Evolutionary conservation across 2,888 invertebrate genomes (phyloP).

Genomic region (Xestia rhomboidea): DNA sequence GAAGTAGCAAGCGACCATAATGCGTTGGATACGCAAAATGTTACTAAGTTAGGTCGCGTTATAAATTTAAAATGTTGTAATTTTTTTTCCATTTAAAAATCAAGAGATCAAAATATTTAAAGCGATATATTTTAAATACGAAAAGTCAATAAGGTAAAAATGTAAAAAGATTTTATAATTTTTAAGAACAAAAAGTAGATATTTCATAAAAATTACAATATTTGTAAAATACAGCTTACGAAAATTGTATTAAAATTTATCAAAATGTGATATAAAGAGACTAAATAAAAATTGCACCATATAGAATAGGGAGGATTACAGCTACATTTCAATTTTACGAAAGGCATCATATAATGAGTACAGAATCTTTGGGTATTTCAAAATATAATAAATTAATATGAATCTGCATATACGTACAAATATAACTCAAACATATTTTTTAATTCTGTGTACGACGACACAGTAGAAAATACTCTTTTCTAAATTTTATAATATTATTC

Average conservation of each 20-base stretch:
- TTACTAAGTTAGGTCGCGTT: background rate
- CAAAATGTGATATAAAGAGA: constrained; percentile 53
- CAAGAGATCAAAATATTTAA: constrained; percentile 57
- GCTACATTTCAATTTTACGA: constrained; percentile 6
- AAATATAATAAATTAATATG: constrained; percentile 25
- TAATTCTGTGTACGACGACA: constrained; percentile 1
- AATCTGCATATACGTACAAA: constrained; percentile 16
- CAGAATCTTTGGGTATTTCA: constrained; percentile 43
- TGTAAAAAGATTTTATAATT: constrained; percentile 42
- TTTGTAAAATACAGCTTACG: constrained; percentile 33
- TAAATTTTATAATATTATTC: background rate
- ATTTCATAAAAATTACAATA: constrained; percentile 24
- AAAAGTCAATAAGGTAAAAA: constrained; percentile 30
- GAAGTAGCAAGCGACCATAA: background rate
- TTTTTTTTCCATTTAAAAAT: constrained; percentile 21
- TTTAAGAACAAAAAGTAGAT: constrained; percentile 38
- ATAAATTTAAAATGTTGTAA: background rate
- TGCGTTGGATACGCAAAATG: background rate
- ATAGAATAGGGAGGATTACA: constrained; percentile 38
- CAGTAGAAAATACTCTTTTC: constrained; percentile 32
- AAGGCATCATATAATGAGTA: constrained; percentile 8
- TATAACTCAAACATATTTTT: constrained; percentile 6
- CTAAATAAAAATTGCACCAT: constrained; percentile 67
- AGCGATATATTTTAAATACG: constrained; percentile 38
- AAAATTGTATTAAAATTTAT: constrained; percentile 50